Base-by-base conservation (phyloP, 2,797 vertebrate species). In the Bufotes viridis region DNA sequence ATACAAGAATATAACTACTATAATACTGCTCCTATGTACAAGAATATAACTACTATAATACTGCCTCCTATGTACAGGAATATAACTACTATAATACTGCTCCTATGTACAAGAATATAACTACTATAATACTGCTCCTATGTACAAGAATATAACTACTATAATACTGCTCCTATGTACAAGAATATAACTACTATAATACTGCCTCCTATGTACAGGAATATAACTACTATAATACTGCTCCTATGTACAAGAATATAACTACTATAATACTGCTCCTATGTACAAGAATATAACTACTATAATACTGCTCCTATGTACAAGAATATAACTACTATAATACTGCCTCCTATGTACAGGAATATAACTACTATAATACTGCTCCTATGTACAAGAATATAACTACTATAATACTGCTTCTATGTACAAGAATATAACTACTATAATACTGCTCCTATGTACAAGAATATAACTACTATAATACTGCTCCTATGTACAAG, bases 351-450 rank as follows among this genome's bases (percentile, higher is more conserved):
- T 55, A 55, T 55, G 5, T 67, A 67, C 65, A 67, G 26, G 65
- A 67, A 67, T 67, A 67, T 67, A 67, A 67, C 65, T 67, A 67
- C 63, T 67, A 67, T 24, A 67, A 67, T 67, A 67, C 63, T 67
- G n/a, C 63, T 24, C 63, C 63, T 65, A 65, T 65, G 10, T 65
- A 65, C 63, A 65, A 65, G 63, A 65, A 65, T 65, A 65, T 65
- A 65, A 65, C 63, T 65, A 65, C 63, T 65, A 63, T 63, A 63
- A 63, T 63, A 63, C 63, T 65, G n/a, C 63, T n/a, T n/a, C 63
- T 65, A 65, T 65, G 13, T 65, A 65, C 63, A 65, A 63, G 61
- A 63, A 63, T 63, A 63, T 63, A 63, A 63, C 61, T 63, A 63
- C 61, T 63, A 63, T 63, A 63, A n/a, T 63, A 63, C 61, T 63